Evolutionary conservation across 1,140 invertebrate genomes (phyloP).

Genomic region (Nasonia vitripennis): DNA sequence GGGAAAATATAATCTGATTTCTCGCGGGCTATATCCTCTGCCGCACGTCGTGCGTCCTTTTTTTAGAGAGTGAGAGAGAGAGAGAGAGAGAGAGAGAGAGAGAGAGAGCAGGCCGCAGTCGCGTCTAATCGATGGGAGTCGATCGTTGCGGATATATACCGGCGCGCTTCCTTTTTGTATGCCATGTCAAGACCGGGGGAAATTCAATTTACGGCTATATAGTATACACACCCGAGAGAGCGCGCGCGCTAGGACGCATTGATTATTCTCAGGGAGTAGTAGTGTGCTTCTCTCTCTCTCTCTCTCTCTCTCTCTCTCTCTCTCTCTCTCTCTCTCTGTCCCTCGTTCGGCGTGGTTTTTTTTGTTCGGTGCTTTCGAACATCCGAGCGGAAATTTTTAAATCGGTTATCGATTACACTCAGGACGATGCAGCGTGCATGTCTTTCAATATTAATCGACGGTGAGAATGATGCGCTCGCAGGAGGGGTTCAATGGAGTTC

Average conservation of each 20-base stretch:
- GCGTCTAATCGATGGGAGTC: constrained; percentile 34
- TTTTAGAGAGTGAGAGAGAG: neutral
- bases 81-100: neutral
- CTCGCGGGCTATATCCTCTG: neutral
- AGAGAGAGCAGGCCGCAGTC: neutral
- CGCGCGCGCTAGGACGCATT: constrained; percentile 35
- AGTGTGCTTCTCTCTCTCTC: neutral
- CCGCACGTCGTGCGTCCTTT: neutral
- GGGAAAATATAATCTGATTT: constrained; percentile 35
- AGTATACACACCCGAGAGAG: neutral
- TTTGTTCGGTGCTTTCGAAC: neutral
- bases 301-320: neutral
- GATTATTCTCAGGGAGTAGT: constrained; percentile 44
- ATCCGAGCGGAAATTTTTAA: constrained; percentile 52
- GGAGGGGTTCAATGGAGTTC: constrained; percentile 26
- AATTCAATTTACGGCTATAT: constrained; percentile 49
- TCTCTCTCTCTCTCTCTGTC: neutral
- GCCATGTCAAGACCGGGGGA: constrained; percentile 36
- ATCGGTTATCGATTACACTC: constrained; percentile 52
- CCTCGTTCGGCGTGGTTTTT: neutral
- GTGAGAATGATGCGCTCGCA: constrained; percentile 25
- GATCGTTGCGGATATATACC: constrained; percentile 39
- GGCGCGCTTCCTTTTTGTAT: constrained; percentile 26
- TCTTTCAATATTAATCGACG: constrained; percentile 52
- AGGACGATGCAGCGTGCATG: neutral